Percentiles rank a stretch among this genome's conserved stretches.
Evolutionary conservation across 2,113 vertebrate species (phyloP).

Genomic region (Sturnira hondurensis): DNA sequence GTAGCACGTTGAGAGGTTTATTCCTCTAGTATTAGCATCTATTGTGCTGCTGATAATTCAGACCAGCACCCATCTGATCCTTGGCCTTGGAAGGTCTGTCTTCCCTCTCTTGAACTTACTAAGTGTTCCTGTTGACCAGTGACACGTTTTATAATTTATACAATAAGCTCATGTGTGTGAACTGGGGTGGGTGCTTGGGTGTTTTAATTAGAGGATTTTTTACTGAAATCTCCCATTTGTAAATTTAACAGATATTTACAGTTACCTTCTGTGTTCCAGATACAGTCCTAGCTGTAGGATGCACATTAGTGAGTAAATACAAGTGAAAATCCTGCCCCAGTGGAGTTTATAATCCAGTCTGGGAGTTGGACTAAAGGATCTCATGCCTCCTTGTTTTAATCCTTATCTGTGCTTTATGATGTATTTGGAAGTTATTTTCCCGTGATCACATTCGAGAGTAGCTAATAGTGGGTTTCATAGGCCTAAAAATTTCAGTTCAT

Average conservation of each 20-base stretch:
- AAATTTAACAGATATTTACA: neutral
- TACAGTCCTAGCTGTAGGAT: neutral
- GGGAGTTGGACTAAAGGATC: neutral
- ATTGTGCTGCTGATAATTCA: neutral
- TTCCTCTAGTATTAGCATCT: neutral
- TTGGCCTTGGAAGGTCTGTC: neutral
- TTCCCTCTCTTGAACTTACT: neutral
- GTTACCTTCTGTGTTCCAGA: neutral
- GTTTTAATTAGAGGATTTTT: neutral
- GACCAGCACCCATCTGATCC: neutral
- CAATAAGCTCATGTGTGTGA: neutral
- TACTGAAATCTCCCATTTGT: neutral
- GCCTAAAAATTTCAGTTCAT: no score
- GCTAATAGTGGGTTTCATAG: no score
- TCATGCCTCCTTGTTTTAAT: no score
- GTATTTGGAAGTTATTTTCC: no score
- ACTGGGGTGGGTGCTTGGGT: neutral
- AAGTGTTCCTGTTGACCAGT: neutral
- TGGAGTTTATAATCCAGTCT: neutral
- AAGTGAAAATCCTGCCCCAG: neutral
- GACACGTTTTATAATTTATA: neutral
- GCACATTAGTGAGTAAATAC: neutral
- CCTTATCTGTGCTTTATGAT: no score
- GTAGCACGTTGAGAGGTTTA: neutral
- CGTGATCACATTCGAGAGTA: no score